These are phyloP conservation scores for Philotrypesis tridentata DNA, from an alignment of 1,140 invertebrate genomes.

Conservation along the genomic window DNA sequence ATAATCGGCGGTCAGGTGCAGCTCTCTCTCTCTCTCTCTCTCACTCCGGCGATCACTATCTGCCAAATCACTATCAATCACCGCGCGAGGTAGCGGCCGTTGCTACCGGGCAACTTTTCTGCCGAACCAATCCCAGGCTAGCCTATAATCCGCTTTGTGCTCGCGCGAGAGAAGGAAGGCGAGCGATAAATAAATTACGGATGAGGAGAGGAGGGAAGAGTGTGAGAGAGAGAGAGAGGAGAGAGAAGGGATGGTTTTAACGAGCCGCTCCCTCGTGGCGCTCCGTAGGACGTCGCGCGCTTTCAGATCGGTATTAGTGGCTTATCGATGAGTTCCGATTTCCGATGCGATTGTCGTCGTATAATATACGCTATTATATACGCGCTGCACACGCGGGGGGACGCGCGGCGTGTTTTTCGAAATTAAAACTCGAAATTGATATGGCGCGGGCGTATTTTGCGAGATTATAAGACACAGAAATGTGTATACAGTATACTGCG, in stretches of 20 bases:
- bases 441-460: background rate
- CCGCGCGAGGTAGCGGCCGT: background rate
- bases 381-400: too few relatives aligned
- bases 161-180: background rate
- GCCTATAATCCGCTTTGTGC: background rate
- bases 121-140: background rate
- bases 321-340: background rate
- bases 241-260: background rate
- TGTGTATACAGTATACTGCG: too few relatives aligned
- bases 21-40: background rate
- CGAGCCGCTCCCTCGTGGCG: constrained; percentile 7
- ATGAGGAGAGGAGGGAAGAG: background rate
- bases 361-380: too few relatives aligned
- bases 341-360: background rate
- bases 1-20: constrained; percentile 16
- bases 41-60: constrained; percentile 7
- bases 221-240: too few relatives aligned
- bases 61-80: constrained; percentile 33
- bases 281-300: background rate
- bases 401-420: background rate
- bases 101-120: constrained; percentile 13
- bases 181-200: constrained; percentile 27
- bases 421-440: background rate
- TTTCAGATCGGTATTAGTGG: background rate
- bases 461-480: too few relatives aligned